A percentile compares a stretch with the other conserved stretches of the same genome.
phyloP scores from a whole-genome alignment of 2,113 vertebrate species.

The Nicator chloris region DNA sequence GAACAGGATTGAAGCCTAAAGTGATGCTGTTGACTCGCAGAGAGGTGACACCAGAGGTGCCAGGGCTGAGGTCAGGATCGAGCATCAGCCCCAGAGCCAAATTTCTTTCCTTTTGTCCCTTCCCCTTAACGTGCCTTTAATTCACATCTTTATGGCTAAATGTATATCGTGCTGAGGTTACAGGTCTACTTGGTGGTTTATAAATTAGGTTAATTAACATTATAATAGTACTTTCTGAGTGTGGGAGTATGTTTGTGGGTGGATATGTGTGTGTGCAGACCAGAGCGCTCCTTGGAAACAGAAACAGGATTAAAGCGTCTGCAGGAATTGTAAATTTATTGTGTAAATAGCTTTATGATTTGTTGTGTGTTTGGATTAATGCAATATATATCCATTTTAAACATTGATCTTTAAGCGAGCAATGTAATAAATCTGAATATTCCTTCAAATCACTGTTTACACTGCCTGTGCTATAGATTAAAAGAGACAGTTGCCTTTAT shows the following conservation, averaged over 20 bases:
- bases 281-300: conserved; percentile 50
- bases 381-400: conserved; percentile 74
- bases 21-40: not conserved
- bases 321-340: conserved; percentile 66
- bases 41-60: not conserved
- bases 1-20: not conserved
- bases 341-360: conserved; percentile 69
- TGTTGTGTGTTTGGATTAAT: conserved; percentile 71
- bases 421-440: conserved; percentile 72
- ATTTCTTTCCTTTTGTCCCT: conserved; percentile 15
- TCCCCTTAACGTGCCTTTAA: conserved; percentile 33
- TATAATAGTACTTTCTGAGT: conserved; percentile 18
- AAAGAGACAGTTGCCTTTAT: conserved; percentile 83
- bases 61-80: not conserved
- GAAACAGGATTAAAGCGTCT: conserved; percentile 71
- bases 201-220: conserved; percentile 73
- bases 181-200: conserved; percentile 54
- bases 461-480: conserved; percentile 80
- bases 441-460: conserved; percentile 73
- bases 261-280: not conserved
- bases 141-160: conserved; percentile 50
- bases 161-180: conserved; percentile 42
- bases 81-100: not conserved
- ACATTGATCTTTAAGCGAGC: conserved; percentile 72
- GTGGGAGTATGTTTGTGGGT: not conserved